Base-by-base conservation (phyloP, 2,888 invertebrate species). In the Masnerella sp. region DNA sequence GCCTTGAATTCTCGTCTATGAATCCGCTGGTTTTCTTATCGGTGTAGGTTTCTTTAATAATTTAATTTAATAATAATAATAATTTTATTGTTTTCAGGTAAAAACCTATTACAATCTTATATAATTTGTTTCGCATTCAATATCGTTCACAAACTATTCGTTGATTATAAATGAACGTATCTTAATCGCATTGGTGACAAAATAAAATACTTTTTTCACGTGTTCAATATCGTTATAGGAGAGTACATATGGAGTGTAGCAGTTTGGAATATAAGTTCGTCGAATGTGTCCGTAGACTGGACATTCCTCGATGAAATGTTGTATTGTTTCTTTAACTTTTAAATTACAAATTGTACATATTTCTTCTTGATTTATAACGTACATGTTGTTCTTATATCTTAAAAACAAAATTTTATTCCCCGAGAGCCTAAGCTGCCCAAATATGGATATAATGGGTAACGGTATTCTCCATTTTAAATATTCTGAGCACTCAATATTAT, bases 341-440 rank as follows among this genome's bases (percentile, higher is more conserved):
- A 14, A 7, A 15, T 38, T 38, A 38, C 38, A 38, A 5, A 38
- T 15, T 15, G 38, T 38, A 15, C 38, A 38, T 15, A 38, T 38
- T 15, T 38, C 38, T 2, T 15, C 14, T 9, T 15, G 14, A 9
- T 38, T 15, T 5, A 38, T 15, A 4, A 15, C 15, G 9, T 15
- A 38, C 2, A 15, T 28, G 14, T 18, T 18, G 8, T 28, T 1
- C 20, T 34, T 34, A 34, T 14, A 5, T n/a, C 28, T 25, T 9
- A 28, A 14, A 8, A 12, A 5, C 11, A 45, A 7, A 14, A 28
- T 28, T 11, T 28, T 45, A 8, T 11, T 8, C 0, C 49, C 34
- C 2, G 49, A 32, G 18, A 49, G 7, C 34, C 49, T 32, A 2
- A 49, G 11, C 18, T 49, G 34, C n/a, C 32, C 49, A 32, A 32